Conservation (phyloP, 1,140 invertebrate genomes). For the Patella vulgata region DNA sequence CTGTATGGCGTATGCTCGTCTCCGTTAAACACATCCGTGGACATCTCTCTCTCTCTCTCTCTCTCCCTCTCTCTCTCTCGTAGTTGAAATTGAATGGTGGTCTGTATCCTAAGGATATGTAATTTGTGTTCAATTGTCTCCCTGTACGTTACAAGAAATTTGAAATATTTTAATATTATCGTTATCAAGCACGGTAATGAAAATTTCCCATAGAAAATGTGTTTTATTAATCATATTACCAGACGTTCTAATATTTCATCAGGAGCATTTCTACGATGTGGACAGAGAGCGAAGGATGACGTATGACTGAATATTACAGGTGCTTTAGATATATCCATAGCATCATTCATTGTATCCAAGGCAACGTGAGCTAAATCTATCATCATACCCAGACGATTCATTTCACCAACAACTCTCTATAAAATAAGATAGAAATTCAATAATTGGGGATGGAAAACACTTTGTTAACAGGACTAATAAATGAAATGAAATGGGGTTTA, state of each 20-base stretch:
- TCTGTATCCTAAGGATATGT: too few relatives aligned
- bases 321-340: constrained; percentile 80
- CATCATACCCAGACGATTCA: constrained; percentile 80
- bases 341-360: constrained; percentile 75
- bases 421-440: constrained; percentile 3
- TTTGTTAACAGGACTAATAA: too few relatives aligned
- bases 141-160: too few relatives aligned
- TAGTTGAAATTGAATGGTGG: not conserved
- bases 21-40: too few relatives aligned
- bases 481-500: too few relatives aligned
- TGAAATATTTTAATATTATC: too few relatives aligned
- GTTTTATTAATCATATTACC: too few relatives aligned
- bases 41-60: not conserved
- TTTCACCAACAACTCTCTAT: constrained; percentile 69
- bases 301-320: constrained; percentile 91
- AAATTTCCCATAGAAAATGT: too few relatives aligned
- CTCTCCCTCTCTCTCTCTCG: not conserved
- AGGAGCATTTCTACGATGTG: constrained; percentile 85
- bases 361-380: constrained; percentile 88
- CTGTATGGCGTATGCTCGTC: too few relatives aligned
- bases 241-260: constrained; percentile 79
- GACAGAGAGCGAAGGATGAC: constrained; percentile 83
- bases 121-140: too few relatives aligned
- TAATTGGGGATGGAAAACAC: not conserved
- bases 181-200: too few relatives aligned